Percentiles rank a stretch among this genome's conserved stretches.
These are phyloP conservation scores for Amblyteles armatorius DNA, from an alignment of 2,888 invertebrate genomes.

Conservation along the genomic window DNA sequence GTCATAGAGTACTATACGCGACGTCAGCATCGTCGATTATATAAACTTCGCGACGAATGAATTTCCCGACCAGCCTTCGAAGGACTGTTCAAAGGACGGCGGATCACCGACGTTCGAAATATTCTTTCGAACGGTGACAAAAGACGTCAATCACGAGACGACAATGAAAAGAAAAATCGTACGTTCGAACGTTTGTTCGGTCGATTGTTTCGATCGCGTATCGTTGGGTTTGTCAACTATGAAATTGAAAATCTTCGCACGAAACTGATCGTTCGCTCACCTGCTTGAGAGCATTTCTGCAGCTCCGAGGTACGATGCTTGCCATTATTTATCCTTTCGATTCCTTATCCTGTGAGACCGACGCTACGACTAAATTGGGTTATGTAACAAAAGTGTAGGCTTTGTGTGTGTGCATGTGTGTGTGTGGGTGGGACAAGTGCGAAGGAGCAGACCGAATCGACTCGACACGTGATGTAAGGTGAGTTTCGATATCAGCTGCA, in stretches of 20 bases:
- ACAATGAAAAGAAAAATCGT: constrained; percentile 20
- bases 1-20: not conserved
- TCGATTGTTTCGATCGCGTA: not conserved
- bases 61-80: not conserved
- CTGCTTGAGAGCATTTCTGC: constrained; percentile 79
- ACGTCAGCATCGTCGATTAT: constrained; percentile 41
- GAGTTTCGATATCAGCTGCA: too few species aligned
- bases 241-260: not conserved
- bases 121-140: not conserved
- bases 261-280: constrained; percentile 70
- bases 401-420: not conserved
- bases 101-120: not conserved
- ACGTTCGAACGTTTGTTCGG: not conserved
- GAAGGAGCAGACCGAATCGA: too few species aligned
- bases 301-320: constrained; percentile 78
- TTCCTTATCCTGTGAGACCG: constrained; percentile 28
- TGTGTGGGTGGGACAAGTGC: not conserved
- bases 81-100: not conserved
- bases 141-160: constrained; percentile 14
- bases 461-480: too few species aligned
- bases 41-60: constrained; percentile 39
- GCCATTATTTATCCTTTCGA: constrained; percentile 76
- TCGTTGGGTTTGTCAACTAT: not conserved
- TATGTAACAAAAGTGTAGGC: constrained; percentile 54
- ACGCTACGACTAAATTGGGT: constrained; percentile 56